phyloP scores from a whole-genome alignment of 92 coral and sea anemone genomes.

The Ricordea florida region DNA sequence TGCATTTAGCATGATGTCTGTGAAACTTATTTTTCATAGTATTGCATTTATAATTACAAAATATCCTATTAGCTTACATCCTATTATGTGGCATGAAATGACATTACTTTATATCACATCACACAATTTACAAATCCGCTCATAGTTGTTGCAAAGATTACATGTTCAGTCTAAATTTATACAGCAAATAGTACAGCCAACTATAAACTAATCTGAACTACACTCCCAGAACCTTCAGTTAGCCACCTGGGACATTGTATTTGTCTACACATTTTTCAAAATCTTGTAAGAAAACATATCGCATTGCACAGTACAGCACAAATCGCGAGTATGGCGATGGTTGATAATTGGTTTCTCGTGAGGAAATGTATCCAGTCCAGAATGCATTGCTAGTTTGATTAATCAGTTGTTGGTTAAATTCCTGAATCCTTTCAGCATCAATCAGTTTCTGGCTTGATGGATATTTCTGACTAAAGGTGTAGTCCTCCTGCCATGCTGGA shows the following conservation, averaged over 20 bases:
- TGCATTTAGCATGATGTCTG: too few relatives aligned
- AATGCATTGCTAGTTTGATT: slow-evolving; percentile 69
- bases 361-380: slow-evolving; percentile 70
- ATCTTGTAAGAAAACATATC: slow-evolving; percentile 49
- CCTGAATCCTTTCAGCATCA: slow-evolving; percentile 72
- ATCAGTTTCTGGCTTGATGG: slow-evolving; percentile 68
- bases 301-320: slow-evolving; percentile 78
- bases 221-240: too few relatives aligned
- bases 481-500: slow-evolving; percentile 74
- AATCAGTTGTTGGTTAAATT: slow-evolving; percentile 75
- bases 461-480: slow-evolving; percentile 72
- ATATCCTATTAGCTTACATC: too few relatives aligned
- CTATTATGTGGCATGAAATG: too few relatives aligned
- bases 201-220: too few relatives aligned
- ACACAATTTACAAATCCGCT: too few relatives aligned
- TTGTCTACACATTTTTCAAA: slow-evolving; percentile 56
- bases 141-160: too few relatives aligned
- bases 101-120: too few relatives aligned
- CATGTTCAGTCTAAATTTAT: too few relatives aligned
- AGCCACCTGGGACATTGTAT: slow-evolving; percentile 87
- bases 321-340: slow-evolving; percentile 73
- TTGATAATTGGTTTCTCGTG: slow-evolving; percentile 77
- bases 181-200: too few relatives aligned
- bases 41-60: too few relatives aligned
- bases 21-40: too few relatives aligned